A percentile compares a stretch with the other conserved stretches of the same genome.
Conservation (phyloP, 2,888 invertebrate species). For the Noctua comes region DNA sequence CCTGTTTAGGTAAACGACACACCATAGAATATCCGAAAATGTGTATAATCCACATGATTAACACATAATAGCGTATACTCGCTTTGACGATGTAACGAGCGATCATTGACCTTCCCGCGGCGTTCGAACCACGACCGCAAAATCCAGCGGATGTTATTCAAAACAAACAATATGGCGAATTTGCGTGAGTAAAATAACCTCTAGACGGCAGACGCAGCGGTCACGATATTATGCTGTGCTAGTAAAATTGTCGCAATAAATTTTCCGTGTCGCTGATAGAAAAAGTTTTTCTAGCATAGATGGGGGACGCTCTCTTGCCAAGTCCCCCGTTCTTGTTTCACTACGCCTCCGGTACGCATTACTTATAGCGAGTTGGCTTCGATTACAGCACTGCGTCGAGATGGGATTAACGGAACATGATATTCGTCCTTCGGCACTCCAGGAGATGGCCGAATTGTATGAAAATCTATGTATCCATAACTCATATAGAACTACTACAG, state of each 20-base stretch:
- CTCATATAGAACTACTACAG: slow-evolving; percentile 11
- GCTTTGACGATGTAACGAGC: slow-evolving; percentile 47
- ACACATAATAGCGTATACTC: slow-evolving; percentile 56
- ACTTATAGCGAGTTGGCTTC: slow-evolving; percentile 67
- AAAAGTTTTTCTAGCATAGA: slow-evolving; percentile 78
- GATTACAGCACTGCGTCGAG: slow-evolving; percentile 64
- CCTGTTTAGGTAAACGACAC: slow-evolving; percentile 66
- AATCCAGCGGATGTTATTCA: slow-evolving; percentile 70
- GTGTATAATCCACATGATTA: slow-evolving; percentile 56
- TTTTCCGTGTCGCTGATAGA: slow-evolving; percentile 79
- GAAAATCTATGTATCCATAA: not conserved
- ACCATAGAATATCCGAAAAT: slow-evolving; percentile 60
- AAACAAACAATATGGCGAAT: slow-evolving; percentile 73
- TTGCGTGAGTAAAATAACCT: slow-evolving; percentile 71
- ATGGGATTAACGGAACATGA: slow-evolving; percentile 65
- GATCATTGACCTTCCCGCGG: slow-evolving; percentile 58
- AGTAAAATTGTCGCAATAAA: slow-evolving; percentile 81
- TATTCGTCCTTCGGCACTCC: slow-evolving; percentile 42
- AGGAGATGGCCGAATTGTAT: slow-evolving; percentile 22
- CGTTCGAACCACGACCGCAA: slow-evolving; percentile 68
- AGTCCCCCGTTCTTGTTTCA: slow-evolving; percentile 69
- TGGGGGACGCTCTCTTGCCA: slow-evolving; percentile 69
- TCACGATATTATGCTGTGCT: slow-evolving; percentile 69
- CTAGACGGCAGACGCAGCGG: slow-evolving; percentile 59
- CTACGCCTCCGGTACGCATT: slow-evolving; percentile 66